Conservation (phyloP, 2,888 invertebrate genomes). For the Protonemura montana region DNA sequence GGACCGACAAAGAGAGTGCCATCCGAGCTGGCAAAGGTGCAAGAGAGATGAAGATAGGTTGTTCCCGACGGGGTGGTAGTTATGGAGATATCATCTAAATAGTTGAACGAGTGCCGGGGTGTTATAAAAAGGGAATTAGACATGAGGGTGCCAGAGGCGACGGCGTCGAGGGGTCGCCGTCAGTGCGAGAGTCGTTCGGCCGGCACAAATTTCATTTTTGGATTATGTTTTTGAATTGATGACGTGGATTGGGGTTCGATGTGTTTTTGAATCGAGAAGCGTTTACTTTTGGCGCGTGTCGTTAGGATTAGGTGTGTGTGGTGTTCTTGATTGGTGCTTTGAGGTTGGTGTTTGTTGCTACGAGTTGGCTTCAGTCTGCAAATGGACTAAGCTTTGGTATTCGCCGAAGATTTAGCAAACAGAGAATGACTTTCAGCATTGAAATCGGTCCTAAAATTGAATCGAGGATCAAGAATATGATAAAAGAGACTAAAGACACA, state of each 20-base stretch:
- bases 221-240: slow-evolving; percentile 38
- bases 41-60: not conserved
- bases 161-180: not conserved
- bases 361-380: too few relatives aligned
- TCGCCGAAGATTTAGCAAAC: too few relatives aligned
- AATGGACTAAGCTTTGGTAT: too few relatives aligned
- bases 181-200: not conserved
- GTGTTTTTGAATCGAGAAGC: not conserved
- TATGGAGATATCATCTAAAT: slow-evolving; percentile 27
- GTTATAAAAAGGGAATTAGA: slow-evolving; percentile 39
- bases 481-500: too few relatives aligned
- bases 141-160: slow-evolving; percentile 14
- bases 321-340: not conserved
- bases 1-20: too few relatives aligned
- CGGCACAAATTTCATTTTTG: slow-evolving; percentile 40
- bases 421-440: too few relatives aligned
- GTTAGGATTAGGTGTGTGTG: not conserved
- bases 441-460: too few relatives aligned
- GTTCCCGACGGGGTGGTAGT: not conserved
- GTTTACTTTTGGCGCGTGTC: not conserved
- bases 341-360: too few relatives aligned
- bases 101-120: slow-evolving; percentile 16
- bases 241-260: not conserved
- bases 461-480: too few relatives aligned
- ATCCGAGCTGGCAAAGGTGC: not conserved